Evolutionary conservation across 2,113 vertebrate genomes (phyloP).

Genomic region (Aegypius monachus): DNA sequence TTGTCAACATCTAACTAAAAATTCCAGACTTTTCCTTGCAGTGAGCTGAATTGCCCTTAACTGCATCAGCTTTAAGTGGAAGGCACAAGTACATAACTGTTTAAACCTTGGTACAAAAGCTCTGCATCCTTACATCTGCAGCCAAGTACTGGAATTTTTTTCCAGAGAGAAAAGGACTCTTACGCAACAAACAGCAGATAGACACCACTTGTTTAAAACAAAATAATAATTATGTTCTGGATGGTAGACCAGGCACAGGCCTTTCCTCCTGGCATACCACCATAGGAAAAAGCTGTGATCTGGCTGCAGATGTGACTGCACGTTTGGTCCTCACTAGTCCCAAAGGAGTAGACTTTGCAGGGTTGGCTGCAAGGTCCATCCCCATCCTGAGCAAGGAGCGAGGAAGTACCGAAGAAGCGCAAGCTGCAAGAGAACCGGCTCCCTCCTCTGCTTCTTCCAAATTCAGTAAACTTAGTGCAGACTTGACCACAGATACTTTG

Average conservation of each 20-base stretch:
- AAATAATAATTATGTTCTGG: not conserved
- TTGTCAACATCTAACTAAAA: slow-evolving; percentile 13
- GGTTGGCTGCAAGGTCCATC: not conserved
- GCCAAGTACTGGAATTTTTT: not conserved
- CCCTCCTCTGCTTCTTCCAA: not conserved
- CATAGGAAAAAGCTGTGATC: not conserved
- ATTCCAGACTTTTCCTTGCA: not conserved
- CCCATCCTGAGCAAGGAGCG: not conserved
- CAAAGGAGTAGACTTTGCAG: not conserved
- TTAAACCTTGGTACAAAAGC: not conserved
- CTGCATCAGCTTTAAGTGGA: not conserved
- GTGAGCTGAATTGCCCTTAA: not conserved
- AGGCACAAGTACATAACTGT: not conserved
- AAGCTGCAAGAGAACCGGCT: not conserved
- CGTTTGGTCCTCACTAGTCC: not conserved
- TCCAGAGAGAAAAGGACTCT: not conserved
- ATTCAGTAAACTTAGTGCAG: not conserved
- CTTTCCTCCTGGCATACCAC: not conserved
- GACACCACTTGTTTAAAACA: slow-evolving; percentile 10
- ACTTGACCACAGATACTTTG: not conserved
- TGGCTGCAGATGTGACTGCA: not conserved
- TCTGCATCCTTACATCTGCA: not conserved
- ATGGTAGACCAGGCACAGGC: not conserved
- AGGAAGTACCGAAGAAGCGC: not conserved
- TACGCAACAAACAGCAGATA: not conserved